These are phyloP conservation scores for Zeugodacus cucurbitae DNA, from an alignment of 1,140 invertebrate genomes.

Conservation along the genomic window DNA sequence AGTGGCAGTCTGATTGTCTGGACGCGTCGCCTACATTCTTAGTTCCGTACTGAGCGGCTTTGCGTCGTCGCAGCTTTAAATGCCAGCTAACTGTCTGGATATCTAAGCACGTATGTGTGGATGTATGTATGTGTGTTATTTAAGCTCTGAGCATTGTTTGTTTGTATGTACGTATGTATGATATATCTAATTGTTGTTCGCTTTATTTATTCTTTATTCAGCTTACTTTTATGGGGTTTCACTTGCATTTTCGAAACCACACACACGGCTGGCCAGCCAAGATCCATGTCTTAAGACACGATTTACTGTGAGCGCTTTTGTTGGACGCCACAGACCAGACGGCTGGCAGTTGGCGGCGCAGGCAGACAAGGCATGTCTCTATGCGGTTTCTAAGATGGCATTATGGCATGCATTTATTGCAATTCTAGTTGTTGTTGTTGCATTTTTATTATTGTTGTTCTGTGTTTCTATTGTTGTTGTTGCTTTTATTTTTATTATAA, in stretches of 20 bases:
- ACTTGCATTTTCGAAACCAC: constrained; percentile 39
- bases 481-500: background rate
- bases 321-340: background rate
- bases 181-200: background rate
- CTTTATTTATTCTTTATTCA: background rate
- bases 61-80: background rate
- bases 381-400: constrained; percentile 19
- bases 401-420: background rate
- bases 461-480: background rate
- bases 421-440: background rate
- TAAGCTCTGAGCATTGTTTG: too few relatives aligned
- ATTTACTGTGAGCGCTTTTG: background rate
- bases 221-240: background rate
- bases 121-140: background rate
- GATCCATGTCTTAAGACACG: constrained; percentile 27
- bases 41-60: background rate
- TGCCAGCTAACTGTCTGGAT: background rate
- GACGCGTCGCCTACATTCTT: constrained; percentile 13
- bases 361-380: background rate
- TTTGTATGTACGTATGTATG: background rate
- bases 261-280: constrained; percentile 5
- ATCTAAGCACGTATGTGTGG: background rate
- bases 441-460: background rate
- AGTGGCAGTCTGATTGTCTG: constrained; percentile 3
- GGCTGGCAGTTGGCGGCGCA: background rate